These are phyloP conservation scores for Crossoptilon crossoptilon DNA, from an alignment of 2,797 vertebrate species.

Conservation along the genomic window DNA sequence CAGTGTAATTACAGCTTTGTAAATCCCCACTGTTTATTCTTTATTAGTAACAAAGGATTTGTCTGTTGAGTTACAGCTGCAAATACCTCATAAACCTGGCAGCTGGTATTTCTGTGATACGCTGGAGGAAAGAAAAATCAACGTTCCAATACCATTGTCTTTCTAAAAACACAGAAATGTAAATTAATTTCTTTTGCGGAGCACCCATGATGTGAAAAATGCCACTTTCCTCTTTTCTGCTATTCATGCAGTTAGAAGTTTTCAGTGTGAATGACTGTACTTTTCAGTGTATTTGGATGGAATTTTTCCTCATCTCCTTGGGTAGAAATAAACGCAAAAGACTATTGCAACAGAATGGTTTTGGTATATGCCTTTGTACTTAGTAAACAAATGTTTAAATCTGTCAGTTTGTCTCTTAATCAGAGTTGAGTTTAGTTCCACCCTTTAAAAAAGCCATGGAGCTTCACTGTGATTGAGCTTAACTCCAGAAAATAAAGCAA, in stretches of 20 bases:
- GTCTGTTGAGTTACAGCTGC: conserved; percentile 23
- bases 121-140: neutral
- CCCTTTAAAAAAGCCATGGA: neutral
- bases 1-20: conserved; percentile 66
- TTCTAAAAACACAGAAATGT: neutral
- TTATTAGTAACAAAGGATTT: conserved; percentile 57
- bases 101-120: neutral
- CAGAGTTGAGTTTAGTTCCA: neutral
- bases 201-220: neutral
- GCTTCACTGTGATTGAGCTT: neutral
- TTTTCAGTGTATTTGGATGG: neutral
- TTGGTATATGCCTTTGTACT: neutral
- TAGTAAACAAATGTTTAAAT: neutral
- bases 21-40: conserved; percentile 68
- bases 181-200: neutral
- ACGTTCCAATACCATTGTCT: neutral
- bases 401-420: neutral
- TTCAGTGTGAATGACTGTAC: neutral
- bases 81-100: conserved; percentile 18
- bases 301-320: neutral
- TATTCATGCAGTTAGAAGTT: neutral
- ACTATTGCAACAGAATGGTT: neutral
- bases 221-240: neutral
- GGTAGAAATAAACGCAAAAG: conserved; percentile 1
- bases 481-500: conserved; percentile 10